Conservation (phyloP, 1,140 invertebrate genomes). For the Drosophila malerkotliana region DNA sequence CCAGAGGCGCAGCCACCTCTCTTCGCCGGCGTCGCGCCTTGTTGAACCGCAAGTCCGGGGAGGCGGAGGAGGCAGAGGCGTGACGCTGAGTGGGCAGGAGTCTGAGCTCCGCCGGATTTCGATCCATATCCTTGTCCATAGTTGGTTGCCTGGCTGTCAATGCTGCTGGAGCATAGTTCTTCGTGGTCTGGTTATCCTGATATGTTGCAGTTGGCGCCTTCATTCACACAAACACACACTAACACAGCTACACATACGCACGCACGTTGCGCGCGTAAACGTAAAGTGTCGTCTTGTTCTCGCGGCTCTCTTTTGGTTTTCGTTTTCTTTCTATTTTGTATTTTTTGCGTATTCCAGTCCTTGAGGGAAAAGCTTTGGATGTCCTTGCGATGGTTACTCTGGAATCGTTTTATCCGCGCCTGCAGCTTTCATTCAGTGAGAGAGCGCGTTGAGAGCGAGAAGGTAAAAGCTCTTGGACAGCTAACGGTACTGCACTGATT, state of each 20-base stretch:
- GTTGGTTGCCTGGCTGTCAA: conserved; percentile 54
- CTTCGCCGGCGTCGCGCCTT: conserved; percentile 71
- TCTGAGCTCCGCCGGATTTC: conserved; percentile 29
- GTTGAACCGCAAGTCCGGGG: conserved; percentile 64
- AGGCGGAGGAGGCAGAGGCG: conserved; percentile 41
- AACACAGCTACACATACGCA: conserved; percentile 36
- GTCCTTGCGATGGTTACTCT: conserved; percentile 71
- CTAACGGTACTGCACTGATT: conserved; percentile 44
- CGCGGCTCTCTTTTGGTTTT: conserved; percentile 16
- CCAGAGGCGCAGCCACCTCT: conserved; percentile 9
- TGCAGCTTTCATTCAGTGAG: conserved; percentile 59
- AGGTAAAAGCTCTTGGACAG: conserved; percentile 40
- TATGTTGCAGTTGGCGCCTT: conserved; percentile 77
- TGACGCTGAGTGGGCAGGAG: conserved; percentile 26
- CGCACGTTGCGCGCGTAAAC: conserved; percentile 79
- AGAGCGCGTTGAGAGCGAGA: conserved; percentile 12
- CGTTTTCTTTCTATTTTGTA: conserved; percentile 1
- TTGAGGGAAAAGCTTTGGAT: conserved; percentile 68
- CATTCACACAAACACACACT: conserved; percentile 64
- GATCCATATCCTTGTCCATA: conserved; percentile 46
- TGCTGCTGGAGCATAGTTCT: conserved; percentile 52
- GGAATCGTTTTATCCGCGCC: conserved; percentile 69
- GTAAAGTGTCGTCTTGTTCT: conserved; percentile 63
- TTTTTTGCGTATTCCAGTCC: conserved; percentile 71
- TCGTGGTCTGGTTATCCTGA: conserved; percentile 34